phyloP scores from a whole-genome alignment of 2,113 vertebrate genomes.

The Corvus hawaiiensis region DNA sequence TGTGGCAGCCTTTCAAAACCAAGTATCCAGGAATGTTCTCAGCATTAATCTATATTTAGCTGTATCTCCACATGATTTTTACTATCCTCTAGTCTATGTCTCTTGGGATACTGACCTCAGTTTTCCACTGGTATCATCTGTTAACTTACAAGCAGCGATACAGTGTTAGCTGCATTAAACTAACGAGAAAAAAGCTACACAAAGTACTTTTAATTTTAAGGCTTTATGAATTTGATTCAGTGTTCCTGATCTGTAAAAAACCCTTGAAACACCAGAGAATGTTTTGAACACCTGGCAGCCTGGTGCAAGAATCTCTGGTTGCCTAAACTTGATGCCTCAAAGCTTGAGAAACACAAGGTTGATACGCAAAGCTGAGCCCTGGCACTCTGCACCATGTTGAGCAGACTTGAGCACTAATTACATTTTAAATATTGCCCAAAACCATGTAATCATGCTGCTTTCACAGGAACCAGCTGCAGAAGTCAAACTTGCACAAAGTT shows the following conservation, averaged over 20 bases:
- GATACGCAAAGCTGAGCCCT: neutral
- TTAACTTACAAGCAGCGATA: neutral
- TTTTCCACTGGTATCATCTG: conserved; percentile 36
- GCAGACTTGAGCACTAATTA: neutral
- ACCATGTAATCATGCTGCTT: neutral
- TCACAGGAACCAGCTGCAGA: neutral
- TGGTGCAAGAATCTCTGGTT: neutral
- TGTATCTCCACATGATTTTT: conserved; percentile 19
- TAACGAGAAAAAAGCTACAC: neutral
- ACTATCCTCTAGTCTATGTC: neutral
- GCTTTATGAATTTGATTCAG: neutral
- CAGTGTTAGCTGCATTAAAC: neutral
- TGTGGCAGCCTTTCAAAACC: conserved; percentile 43
- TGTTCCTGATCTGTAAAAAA: neutral
- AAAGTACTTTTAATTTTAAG: neutral
- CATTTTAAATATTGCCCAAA: neutral
- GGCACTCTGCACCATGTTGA: accelerated
- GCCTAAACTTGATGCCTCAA: neutral
- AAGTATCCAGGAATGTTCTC: conserved; percentile 56
- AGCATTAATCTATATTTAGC: conserved; percentile 55
- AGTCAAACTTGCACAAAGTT: neutral
- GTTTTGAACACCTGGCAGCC: neutral
- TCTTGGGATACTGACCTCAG: conserved; percentile 45
- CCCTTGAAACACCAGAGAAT: neutral
- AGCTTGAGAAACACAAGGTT: neutral